Evolutionary conservation across 2,797 vertebrate species (phyloP).

Genomic region (Sphaeramia orbicularis): DNA sequence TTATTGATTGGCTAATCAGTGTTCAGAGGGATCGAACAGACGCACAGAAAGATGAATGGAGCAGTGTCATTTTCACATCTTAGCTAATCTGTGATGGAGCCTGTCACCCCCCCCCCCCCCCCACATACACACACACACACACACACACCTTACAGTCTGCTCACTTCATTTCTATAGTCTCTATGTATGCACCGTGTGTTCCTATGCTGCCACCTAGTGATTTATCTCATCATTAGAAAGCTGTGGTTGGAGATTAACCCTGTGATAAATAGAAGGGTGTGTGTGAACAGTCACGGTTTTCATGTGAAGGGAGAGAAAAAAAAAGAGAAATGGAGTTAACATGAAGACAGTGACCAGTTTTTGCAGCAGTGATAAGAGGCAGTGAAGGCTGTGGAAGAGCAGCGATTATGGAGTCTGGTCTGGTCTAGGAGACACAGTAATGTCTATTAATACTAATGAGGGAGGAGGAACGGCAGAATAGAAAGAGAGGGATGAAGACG

Average conservation of each 20-base stretch:
- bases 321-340: neutral
- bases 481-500: neutral
- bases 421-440: constrained; percentile 50
- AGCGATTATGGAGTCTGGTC: constrained; percentile 61
- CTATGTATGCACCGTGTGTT: constrained; percentile 57
- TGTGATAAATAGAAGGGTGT: neutral
- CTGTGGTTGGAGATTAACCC: neutral
- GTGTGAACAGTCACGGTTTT: neutral
- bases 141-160: too few species aligned
- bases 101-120: too few species aligned
- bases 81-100: constrained; percentile 39
- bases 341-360: neutral
- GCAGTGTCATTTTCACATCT: constrained; percentile 19
- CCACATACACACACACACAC: too few species aligned
- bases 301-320: neutral
- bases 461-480: constrained; percentile 16
- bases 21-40: constrained; percentile 16
- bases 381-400: constrained; percentile 35
- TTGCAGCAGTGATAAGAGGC: neutral
- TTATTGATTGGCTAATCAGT: constrained; percentile 58
- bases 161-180: too few species aligned
- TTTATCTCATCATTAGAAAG: constrained; percentile 40
- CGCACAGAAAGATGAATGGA: constrained; percentile 35
- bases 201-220: constrained; percentile 82
- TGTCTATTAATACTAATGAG: constrained; percentile 63